Conservation (phyloP, 2,888 invertebrate genomes). For the Idaea straminata region DNA sequence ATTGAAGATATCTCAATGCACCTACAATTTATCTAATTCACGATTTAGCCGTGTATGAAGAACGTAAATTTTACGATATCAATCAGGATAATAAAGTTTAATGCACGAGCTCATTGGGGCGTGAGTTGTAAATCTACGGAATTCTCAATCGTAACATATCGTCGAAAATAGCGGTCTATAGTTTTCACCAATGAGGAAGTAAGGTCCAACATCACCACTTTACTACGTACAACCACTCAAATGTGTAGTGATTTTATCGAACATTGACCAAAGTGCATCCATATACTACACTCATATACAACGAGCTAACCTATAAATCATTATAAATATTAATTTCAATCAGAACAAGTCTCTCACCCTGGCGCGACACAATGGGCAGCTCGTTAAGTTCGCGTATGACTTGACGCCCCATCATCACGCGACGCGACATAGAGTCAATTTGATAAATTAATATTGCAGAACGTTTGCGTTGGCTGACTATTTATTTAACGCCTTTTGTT, state of each 20-base stretch:
- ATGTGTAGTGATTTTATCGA: constrained; percentile 39
- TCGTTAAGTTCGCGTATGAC: constrained; percentile 35
- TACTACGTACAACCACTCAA: constrained; percentile 32
- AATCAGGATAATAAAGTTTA: constrained; percentile 42
- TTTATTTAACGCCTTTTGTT: background rate
- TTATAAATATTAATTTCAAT: constrained; percentile 36
- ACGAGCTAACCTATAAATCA: constrained; percentile 38
- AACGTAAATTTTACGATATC: constrained; percentile 38
- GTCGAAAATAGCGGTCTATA: constrained; percentile 33
- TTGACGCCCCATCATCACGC: constrained; percentile 24
- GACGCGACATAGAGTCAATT: constrained; percentile 21
- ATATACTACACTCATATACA: constrained; percentile 29
- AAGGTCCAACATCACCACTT: constrained; percentile 39
- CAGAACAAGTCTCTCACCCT: constrained; percentile 33
- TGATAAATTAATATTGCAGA: constrained; percentile 36
- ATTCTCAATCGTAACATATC: constrained; percentile 35
- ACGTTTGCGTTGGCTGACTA: constrained; percentile 4
- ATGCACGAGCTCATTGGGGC: constrained; percentile 53
- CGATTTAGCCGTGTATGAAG: constrained; percentile 30
- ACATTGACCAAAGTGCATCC: constrained; percentile 31
- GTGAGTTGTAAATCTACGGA: constrained; percentile 59
- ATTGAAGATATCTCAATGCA: background rate
- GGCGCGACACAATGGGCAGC: constrained; percentile 32
- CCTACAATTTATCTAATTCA: constrained; percentile 21
- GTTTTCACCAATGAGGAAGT: constrained; percentile 47